Conservation (phyloP, 2,797 vertebrate species). For the Coluber constrictor region DNA sequence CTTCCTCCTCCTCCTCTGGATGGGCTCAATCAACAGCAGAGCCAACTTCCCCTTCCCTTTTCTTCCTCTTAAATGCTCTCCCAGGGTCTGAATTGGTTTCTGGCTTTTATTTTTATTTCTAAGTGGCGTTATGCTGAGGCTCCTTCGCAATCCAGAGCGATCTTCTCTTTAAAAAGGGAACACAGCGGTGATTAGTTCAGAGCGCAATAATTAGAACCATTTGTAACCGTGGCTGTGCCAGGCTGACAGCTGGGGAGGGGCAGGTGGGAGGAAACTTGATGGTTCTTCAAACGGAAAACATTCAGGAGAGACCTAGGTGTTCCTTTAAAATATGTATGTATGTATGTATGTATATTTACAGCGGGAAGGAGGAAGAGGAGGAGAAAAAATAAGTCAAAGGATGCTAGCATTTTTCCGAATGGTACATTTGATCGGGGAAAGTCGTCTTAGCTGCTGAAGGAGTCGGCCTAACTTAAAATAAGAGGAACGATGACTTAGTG, state of each 20-base stretch:
- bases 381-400: neutral
- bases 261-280: neutral
- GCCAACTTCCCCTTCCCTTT: neutral
- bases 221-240: neutral
- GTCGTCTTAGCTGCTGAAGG: neutral
- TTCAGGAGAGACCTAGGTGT: neutral
- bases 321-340: too few relatives aligned
- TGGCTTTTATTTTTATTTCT: neutral
- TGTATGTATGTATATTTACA: too few relatives aligned
- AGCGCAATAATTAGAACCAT: neutral
- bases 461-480: neutral
- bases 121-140: constrained; percentile 4
- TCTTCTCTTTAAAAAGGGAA: neutral
- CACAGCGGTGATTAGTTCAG: neutral
- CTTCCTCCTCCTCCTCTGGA: neutral
- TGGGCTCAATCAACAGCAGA: too few relatives aligned
- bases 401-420: neutral
- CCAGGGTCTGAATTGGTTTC: neutral
- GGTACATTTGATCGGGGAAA: neutral
- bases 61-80: neutral
- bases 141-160: neutral
- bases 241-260: neutral
- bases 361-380: neutral
- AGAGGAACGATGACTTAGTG: neutral
- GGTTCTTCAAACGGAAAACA: neutral